phyloP scores from a whole-genome alignment of 2,797 vertebrate genomes.

The Tapirus indicus region DNA sequence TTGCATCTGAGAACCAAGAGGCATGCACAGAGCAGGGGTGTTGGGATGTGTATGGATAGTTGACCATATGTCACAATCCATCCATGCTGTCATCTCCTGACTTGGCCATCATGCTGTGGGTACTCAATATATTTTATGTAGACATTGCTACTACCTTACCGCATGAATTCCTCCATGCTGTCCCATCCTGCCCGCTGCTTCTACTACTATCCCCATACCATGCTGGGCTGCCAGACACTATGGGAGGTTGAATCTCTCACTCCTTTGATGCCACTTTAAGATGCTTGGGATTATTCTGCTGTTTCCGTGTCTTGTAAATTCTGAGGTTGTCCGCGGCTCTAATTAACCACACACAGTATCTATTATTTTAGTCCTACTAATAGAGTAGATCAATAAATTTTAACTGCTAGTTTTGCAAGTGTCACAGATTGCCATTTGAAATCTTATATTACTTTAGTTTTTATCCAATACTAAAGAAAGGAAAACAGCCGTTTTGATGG shows the following conservation, averaged over 20 bases:
- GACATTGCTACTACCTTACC: not conserved
- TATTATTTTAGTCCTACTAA: not conserved
- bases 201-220: no score
- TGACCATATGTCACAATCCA: not conserved
- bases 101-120: not conserved
- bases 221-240: not conserved
- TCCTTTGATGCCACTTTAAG: not conserved
- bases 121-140: not conserved
- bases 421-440: conserved; percentile 40
- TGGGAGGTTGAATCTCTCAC: not conserved
- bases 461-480: conserved; percentile 48
- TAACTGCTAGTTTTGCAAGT: conserved; percentile 28
- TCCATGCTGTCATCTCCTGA: not conserved
- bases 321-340: not conserved
- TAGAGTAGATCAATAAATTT: conserved; percentile 35
- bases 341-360: not conserved
- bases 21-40: not conserved
- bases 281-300: not conserved
- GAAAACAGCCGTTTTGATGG: conserved; percentile 65
- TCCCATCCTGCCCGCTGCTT: not conserved
- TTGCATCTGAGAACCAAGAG: not conserved
- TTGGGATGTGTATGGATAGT: not conserved
- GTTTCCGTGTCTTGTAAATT: not conserved
- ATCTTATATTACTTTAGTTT: conserved; percentile 18
- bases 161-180: not conserved